These are phyloP conservation scores for Poecilia gillii DNA, from an alignment of 2,797 vertebrate genomes.

Conservation along the genomic window DNA sequence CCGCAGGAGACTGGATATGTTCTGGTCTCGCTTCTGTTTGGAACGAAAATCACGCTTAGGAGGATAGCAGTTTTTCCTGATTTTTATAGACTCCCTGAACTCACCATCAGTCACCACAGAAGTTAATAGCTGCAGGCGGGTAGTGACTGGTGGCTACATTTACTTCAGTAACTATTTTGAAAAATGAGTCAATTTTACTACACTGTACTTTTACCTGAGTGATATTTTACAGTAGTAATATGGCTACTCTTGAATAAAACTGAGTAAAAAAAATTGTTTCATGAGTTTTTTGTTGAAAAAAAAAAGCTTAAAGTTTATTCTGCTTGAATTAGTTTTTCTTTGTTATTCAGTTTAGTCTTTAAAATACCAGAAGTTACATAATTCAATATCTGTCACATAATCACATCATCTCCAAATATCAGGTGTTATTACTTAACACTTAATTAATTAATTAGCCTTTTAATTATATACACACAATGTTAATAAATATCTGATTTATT, in stretches of 20 bases:
- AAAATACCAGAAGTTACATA: neutral
- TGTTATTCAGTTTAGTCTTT: neutral
- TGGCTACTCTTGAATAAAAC: neutral
- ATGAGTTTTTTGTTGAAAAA: neutral
- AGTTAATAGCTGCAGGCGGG: neutral
- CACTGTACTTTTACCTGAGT: neutral
- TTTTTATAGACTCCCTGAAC: conserved; percentile 15
- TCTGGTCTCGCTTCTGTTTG: neutral
- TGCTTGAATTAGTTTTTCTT: neutral
- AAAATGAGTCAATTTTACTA: neutral
- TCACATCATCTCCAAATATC: neutral
- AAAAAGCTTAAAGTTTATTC: neutral
- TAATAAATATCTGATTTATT: neutral
- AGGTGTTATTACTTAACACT: neutral
- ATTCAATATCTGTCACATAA: neutral
- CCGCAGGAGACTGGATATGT: neutral
- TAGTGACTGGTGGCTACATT: neutral
- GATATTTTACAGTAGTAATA: neutral
- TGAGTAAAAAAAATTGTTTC: neutral
- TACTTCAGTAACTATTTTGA: neutral
- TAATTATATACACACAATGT: neutral
- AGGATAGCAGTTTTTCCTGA: neutral
- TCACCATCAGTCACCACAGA: conserved; percentile 4
- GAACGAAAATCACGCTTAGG: too few species aligned
- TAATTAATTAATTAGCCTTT: neutral